phyloP scores from a whole-genome alignment of 2,888 invertebrate genomes.

The Rapana venosa region DNA sequence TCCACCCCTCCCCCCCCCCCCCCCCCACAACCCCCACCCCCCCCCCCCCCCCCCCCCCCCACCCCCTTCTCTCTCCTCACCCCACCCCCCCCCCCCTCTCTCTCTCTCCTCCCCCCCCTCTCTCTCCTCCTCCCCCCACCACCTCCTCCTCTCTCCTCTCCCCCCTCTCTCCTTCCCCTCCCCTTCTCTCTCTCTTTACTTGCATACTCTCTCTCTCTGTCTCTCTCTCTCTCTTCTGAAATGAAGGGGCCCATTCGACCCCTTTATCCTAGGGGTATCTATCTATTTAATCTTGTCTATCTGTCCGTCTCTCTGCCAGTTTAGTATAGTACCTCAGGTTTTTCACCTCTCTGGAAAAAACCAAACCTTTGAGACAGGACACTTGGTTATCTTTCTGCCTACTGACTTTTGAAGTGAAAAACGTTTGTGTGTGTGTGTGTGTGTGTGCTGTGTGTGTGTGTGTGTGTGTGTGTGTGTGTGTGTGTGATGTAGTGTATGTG shows the following conservation, averaged over 20 bases:
- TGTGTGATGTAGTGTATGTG: too few species aligned
- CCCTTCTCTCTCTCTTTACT: not conserved
- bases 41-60: too few species aligned
- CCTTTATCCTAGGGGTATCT: not conserved
- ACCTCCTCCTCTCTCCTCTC: too few species aligned
- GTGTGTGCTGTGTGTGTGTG: too few species aligned
- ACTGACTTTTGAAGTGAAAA: not conserved
- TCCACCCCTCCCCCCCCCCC: too few species aligned
- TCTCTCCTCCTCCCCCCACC: too few species aligned
- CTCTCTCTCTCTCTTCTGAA: not conserved
- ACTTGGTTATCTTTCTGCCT: not conserved
- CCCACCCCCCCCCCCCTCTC: not conserved
- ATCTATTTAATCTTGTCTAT: not conserved
- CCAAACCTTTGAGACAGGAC: too few species aligned
- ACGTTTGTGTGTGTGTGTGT: not conserved
- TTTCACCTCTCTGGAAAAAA: too few species aligned
- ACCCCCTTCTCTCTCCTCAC: not conserved
- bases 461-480: not conserved
- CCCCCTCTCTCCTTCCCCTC: not conserved
- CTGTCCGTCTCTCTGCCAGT: not conserved
- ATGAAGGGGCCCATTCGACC: too few species aligned
- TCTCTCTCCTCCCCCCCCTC: not conserved
- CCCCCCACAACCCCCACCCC: too few species aligned
- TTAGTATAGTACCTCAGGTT: too few species aligned
- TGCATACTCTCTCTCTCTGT: not conserved